These are phyloP conservation scores for Meta bourneti DNA, from an alignment of 2,888 invertebrate genomes.

Conservation along the genomic window DNA sequence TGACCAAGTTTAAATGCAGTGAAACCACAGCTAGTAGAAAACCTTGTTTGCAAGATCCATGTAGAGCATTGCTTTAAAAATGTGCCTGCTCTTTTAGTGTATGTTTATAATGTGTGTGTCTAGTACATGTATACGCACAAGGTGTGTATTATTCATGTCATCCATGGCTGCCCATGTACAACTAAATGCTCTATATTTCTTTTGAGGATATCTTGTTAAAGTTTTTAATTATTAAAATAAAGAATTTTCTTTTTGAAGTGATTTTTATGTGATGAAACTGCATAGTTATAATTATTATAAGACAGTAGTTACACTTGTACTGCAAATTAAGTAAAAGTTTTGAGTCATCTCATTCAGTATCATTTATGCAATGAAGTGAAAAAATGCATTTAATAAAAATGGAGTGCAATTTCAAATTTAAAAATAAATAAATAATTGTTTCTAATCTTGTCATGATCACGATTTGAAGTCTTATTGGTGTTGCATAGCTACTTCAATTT, in stretches of 20 bases:
- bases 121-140: slow-evolving; percentile 8
- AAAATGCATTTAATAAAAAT: too few species aligned
- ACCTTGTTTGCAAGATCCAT: background rate
- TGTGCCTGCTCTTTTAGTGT: slow-evolving; percentile 41
- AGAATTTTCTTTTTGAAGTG: background rate
- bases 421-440: too few species aligned
- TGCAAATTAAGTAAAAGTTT: too few species aligned
- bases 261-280: background rate
- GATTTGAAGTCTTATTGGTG: too few species aligned
- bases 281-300: background rate
- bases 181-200: slow-evolving; percentile 38
- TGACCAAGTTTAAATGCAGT: too few species aligned
- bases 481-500: too few species aligned
- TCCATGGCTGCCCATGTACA: slow-evolving; percentile 34
- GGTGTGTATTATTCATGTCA: slow-evolving; percentile 10
- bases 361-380: too few species aligned
- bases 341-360: too few species aligned
- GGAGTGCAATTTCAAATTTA: too few species aligned
- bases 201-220: background rate
- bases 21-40: background rate
- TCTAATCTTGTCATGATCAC: too few species aligned
- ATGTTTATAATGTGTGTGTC: slow-evolving; percentile 14
- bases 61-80: slow-evolving; percentile 25
- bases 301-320: too few species aligned
- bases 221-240: background rate